phyloP scores from a whole-genome alignment of 2,888 invertebrate genomes.

The Linnaemya vulpina region DNA sequence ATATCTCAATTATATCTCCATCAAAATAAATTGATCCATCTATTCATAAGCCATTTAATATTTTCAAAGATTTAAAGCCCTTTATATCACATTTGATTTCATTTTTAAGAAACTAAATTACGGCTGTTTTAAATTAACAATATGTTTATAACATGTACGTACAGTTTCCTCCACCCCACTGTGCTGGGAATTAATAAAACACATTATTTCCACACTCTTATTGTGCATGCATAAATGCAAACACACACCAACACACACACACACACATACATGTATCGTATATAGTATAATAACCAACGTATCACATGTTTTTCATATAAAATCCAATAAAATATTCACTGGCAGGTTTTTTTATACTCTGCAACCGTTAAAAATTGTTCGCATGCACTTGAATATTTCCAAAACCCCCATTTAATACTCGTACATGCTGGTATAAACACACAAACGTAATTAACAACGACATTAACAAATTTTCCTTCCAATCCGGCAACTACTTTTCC shows the following conservation, averaged over 20 bases:
- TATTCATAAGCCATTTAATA: too few relatives aligned
- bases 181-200: neutral
- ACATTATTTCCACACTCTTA: neutral
- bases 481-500: conserved; percentile 59
- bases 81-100: too few relatives aligned
- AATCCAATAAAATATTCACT: conserved; percentile 5
- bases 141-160: neutral
- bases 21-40: too few relatives aligned
- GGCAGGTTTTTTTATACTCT: neutral
- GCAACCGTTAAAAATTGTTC: neutral
- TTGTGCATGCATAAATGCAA: neutral
- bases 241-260: neutral
- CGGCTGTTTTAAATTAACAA: too few relatives aligned
- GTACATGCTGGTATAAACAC: neutral
- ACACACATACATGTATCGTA: neutral
- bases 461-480: conserved; percentile 29
- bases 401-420: conserved; percentile 12
- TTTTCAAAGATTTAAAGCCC: too few relatives aligned
- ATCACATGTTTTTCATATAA: conserved; percentile 16
- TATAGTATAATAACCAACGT: neutral
- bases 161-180: neutral
- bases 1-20: too few relatives aligned
- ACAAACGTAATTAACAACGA: neutral
- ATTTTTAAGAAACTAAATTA: too few relatives aligned
- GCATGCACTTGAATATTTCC: conserved; percentile 10